A percentile compares a stretch with the other conserved stretches of the same genome.
These are phyloP conservation scores for Petrolisthes manimaculis DNA, from an alignment of 2,888 invertebrate genomes.

Conservation along the genomic window DNA sequence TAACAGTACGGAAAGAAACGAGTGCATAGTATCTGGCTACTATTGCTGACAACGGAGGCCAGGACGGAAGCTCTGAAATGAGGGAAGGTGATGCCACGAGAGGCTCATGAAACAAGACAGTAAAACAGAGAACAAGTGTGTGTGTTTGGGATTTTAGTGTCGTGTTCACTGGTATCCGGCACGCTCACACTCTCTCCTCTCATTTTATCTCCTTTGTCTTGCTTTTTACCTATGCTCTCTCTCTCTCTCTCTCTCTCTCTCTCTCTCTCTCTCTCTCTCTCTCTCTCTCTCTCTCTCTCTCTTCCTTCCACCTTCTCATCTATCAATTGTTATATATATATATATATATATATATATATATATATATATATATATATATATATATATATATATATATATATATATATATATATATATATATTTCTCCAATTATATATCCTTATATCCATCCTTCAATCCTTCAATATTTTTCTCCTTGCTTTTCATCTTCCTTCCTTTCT, in stretches of 20 bases:
- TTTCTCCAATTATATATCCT: not conserved
- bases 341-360: not conserved
- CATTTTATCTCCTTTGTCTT: not conserved
- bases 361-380: too few relatives aligned
- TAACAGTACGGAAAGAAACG: too few relatives aligned
- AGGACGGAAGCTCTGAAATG: too few relatives aligned
- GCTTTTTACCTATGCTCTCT: not conserved
- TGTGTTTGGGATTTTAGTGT: too few relatives aligned
- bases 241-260: slow-evolving; percentile 10
- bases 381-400: too few relatives aligned
- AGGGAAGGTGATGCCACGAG: too few relatives aligned
- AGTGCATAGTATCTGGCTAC: too few relatives aligned
- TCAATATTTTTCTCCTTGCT: not conserved
- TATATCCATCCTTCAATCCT: not conserved
- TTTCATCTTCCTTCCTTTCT: not conserved
- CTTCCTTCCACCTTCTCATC: not conserved
- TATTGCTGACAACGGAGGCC: too few relatives aligned
- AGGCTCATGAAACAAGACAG: too few relatives aligned
- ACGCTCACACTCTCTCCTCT: not conserved
- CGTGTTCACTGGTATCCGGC: too few relatives aligned
- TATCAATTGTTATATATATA: not conserved
- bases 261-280: slow-evolving; percentile 13
- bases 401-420: too few relatives aligned
- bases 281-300: slow-evolving; percentile 7
- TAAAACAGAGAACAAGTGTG: too few relatives aligned